Evolutionary conservation across 2,797 vertebrate species (phyloP), one percentile per base, ranked within the genome.

Genomic region (Sphaeramia orbicularis): DNA sequence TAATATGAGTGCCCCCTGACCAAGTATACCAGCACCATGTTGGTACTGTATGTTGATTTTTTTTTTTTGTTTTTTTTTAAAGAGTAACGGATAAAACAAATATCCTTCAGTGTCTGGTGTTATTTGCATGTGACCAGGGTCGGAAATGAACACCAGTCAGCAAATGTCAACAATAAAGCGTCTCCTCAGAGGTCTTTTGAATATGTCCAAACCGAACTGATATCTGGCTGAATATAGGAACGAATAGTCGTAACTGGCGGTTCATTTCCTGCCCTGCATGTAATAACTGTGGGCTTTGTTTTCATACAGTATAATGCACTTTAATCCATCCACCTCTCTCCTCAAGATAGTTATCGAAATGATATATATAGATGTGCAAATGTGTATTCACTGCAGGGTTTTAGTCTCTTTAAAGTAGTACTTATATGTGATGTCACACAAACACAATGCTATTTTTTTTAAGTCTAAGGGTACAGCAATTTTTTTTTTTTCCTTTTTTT

Each of bases 271-370:
- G 74, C 45, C 83, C 81, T 91, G 87, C 83, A 81, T 86, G 81
- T 91, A 73, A 79, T 81, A 81, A 78, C 76, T 78, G 86, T 90
- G 74, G 81, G 67, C 76, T 86, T 86, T 86, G 83, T 88, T 84
- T 86, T 87, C 80, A 89, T 84, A 73, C 83, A 78, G 84, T 91
- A 79, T 80, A 71, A 93, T 88, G 92, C 92, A 93, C 92, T 93
- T 93, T 93, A 92, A 83, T 86, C 71, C 86, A 91, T 81, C 83
- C 88, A 89, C 83, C 85, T 88, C 73, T 84, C 60, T 86, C 62
- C 59, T 88, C 66, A 79, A 79, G 81, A 83, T 81, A 74, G 62
- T 58, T 78, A 83, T 72, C 16, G 44, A 86, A 74, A 86, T 73
- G 40, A 83, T 77, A 78, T 80, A 78, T 80, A 57, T 89, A 81